Evolutionary conservation across 2,113 vertebrate genomes (phyloP), one percentile per base, ranked within the genome.

Genomic region (Pomatorhinus ruficollis): DNA sequence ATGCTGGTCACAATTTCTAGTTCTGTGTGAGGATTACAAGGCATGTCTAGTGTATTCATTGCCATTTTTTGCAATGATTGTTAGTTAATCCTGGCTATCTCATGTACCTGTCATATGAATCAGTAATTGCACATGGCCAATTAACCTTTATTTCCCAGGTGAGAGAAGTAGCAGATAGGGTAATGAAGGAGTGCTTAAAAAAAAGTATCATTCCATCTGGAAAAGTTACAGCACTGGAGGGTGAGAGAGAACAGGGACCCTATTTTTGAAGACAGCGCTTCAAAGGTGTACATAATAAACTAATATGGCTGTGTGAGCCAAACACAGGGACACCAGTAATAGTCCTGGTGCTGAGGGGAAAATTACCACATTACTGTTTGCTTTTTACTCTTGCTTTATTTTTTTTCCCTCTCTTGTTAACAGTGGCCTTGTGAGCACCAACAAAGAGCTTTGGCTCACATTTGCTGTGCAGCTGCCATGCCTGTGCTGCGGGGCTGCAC

Each of bases 391-490:
- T 42, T 21, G 42, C 23, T 52, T 11, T 5, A 2, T 30, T 37
- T 56, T 39, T 44, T 56, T 66, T 23, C 2, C 3, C 2, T 49
- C 5, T 37, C 15, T 35, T 28, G 13, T 23, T 78, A 68, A 59
- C 50, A 54, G 45, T 13, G 35, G 82, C 60, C 59, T 65, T 74
- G 74, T 70, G 70, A 93, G 70, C 57, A 83, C 40, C 61, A 44
- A 15, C 42, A 14, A 28, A 6, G 40, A 64, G 49, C 25, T 90
- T 44, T 83, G 61, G 53, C 53, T 87, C 17, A 12, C 1, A 0
- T 30, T 70, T 0, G 0, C 39, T 84, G 52, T 20, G n/a, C 52
- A 87, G 44, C 35, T 2, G 0, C 65, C 74, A 23, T 13, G 23
- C 47, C 90, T 82, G 49, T 79, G 87, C 87, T 52, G 84, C 10